Conservation (phyloP, 2,797 vertebrate species). For the Arremon aurantiirostris region DNA sequence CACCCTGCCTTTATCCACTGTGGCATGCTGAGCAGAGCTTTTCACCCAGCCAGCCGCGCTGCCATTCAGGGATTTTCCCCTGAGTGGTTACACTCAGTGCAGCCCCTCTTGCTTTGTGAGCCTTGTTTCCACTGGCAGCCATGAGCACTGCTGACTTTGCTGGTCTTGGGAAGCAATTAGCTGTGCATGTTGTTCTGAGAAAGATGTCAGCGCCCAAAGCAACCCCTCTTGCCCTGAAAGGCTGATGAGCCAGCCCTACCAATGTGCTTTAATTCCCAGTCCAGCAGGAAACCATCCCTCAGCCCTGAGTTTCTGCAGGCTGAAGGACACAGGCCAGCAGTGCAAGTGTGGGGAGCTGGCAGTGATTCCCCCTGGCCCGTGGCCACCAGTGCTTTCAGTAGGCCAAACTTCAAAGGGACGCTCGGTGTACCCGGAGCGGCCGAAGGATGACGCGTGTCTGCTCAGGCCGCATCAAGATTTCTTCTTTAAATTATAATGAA, state of each 20-base stretch:
- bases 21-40: conserved; percentile 13
- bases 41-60: background rate
- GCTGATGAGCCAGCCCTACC: background rate
- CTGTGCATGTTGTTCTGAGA: conserved; percentile 13
- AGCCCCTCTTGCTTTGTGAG: background rate
- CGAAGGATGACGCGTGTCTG: conserved; percentile 6
- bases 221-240: conserved; percentile 4
- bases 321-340: background rate
- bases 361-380: background rate
- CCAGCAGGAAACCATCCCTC: background rate
- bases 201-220: conserved; percentile 4
- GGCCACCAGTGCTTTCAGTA: background rate
- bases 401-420: conserved; percentile 28
- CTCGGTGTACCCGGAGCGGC: background rate
- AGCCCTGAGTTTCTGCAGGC: background rate
- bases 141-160: conserved; percentile 38
- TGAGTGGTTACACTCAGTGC: background rate
- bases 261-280: background rate
- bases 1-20: background rate
- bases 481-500: conserved; percentile 6
- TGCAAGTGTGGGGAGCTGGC: background rate
- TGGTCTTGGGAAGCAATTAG: conserved; percentile 41
- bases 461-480: background rate
- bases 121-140: conserved; percentile 44
- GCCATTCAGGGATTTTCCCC: conserved; percentile 2